These are phyloP conservation scores for Apteryx owenii DNA, from an alignment of 2,113 vertebrate species.

Conservation along the genomic window DNA sequence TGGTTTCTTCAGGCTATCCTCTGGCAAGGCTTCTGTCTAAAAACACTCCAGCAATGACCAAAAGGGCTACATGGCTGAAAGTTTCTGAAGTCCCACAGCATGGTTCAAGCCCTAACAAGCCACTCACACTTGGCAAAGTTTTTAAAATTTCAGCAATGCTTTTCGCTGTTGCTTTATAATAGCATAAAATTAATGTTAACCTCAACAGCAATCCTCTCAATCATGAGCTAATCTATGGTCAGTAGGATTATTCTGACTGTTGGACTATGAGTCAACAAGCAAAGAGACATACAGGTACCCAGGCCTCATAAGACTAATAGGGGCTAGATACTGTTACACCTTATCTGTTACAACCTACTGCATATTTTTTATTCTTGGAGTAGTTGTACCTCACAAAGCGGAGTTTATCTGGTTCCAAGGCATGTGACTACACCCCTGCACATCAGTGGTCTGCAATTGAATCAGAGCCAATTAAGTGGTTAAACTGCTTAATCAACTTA, in stretches of 20 bases:
- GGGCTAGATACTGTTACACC: neutral
- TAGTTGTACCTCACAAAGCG: neutral
- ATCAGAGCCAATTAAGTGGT: neutral
- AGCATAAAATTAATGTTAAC: neutral
- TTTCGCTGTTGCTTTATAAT: neutral
- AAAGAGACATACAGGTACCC: accelerated
- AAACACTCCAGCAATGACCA: neutral
- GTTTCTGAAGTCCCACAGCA: neutral
- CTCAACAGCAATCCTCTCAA: neutral
- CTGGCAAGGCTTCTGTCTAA: neutral
- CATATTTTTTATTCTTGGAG: neutral
- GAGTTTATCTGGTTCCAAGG: neutral
- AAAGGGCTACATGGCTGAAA: neutral
- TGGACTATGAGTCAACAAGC: neutral
- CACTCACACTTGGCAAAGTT: neutral
- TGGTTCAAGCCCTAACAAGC: neutral
- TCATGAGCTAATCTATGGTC: neutral
- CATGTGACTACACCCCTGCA: neutral
- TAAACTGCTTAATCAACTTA: neutral
- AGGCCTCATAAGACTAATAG: neutral
- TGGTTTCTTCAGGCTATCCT: neutral
- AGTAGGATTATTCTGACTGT: neutral
- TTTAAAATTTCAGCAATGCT: neutral
- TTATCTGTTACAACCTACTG: neutral
- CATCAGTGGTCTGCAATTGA: neutral